These are phyloP conservation scores for Falcaria lacertinaria DNA, from an alignment of 2,888 invertebrate species.

Conservation along the genomic window DNA sequence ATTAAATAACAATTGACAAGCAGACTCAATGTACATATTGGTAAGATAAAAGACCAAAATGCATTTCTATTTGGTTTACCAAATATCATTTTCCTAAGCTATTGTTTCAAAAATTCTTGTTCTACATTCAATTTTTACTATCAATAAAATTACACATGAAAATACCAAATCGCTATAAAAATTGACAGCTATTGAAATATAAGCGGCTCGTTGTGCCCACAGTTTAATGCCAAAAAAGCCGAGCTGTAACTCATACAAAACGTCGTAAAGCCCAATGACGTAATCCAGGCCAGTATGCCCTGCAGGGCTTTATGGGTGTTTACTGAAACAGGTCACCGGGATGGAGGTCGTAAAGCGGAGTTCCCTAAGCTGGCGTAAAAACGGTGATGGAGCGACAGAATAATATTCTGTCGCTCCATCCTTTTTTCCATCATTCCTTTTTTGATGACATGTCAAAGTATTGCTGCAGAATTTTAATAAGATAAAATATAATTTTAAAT, in stretches of 20 bases:
- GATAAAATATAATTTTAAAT: no score
- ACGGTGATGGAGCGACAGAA: conserved; percentile 13
- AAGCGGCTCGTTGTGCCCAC: conserved; percentile 10
- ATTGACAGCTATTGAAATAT: conserved; percentile 1
- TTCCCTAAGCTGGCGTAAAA: conserved; percentile 41
- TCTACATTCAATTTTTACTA: neutral
- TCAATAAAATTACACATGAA: neutral
- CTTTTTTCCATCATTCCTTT: no score
- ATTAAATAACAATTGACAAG: no score
- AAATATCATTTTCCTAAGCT: no score
- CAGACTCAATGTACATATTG: no score
- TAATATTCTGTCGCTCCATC: no score
- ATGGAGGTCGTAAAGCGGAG: conserved; percentile 43
- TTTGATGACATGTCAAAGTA: no score
- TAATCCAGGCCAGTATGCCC: conserved; percentile 44
- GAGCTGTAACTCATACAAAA: conserved; percentile 27
- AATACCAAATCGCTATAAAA: neutral
- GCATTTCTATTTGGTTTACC: no score
- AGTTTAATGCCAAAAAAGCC: conserved; percentile 24
- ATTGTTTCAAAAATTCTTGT: no score
- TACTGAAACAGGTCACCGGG: conserved; percentile 52
- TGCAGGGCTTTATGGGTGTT: conserved; percentile 50
- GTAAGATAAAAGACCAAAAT: no score
- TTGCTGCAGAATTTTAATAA: no score
- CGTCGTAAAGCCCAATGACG: conserved; percentile 45